Base-by-base conservation (phyloP, 2,797 vertebrate genomes). In the Cryptoblepharus egeriae region DNA sequence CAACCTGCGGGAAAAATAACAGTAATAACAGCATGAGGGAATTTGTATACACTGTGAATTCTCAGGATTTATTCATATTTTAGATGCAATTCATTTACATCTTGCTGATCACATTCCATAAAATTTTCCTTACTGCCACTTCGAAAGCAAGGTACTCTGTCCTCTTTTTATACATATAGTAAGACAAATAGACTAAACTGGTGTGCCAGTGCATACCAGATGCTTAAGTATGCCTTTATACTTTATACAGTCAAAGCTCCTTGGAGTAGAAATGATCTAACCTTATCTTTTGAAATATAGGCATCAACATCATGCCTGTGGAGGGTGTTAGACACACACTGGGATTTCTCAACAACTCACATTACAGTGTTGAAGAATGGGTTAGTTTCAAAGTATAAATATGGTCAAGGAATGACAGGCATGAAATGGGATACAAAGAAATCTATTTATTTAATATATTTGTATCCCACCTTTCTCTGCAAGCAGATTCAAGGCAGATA, bases 1-100 rank as follows among this genome's bases (percentile, higher is more conserved):
- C 98, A 87, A 97, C 96, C 98, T 99, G 91, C 32, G 86, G 55
- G 82, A 49, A 39, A n/a, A n/a, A n/a, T n/a, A n/a, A 74, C 35
- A 45, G 86, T 26, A 91, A 81, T 77, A 79, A 45, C 0, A 1
- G n/a, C 15, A 13, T 45, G 4, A 77, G 39, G 0, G 1, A 3
- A 13, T 9, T 15, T 39, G 35, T 12, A 70, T 2, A 1, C 1
- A 6, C 5, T 52, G 22, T 2, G 26, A 52, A 24, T 28, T 24
- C 24, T 30, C 9, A 42, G 42, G 26, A 10, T 35, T 7, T 16
- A 2, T 35, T 74, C 89, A 67, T 39, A 49, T 0, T 2, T 64
- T 0, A 84, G 58, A 77, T 64, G 1, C 63, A 22, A 83, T 49
- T 37, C 4, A 5, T 13, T 55, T 24, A n/a, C 20, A 35, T 49